Conservation (phyloP, 2,888 invertebrate genomes). For the Drosophila tripunctata region DNA sequence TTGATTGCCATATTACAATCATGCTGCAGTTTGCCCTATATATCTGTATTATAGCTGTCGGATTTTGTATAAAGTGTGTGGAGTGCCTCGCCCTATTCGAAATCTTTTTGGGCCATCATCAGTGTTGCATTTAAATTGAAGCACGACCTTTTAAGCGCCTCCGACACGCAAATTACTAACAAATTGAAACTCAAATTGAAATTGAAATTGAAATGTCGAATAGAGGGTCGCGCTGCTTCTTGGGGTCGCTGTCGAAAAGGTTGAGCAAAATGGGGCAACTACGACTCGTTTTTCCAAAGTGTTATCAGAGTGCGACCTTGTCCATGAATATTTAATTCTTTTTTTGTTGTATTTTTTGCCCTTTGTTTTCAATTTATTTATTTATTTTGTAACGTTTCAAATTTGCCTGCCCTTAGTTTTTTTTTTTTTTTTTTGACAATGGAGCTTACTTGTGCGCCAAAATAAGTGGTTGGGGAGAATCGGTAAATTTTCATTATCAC, state of each 20-base stretch:
- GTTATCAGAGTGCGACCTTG: constrained; percentile 49
- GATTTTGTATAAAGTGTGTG: no score
- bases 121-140: constrained; percentile 35
- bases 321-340: constrained; percentile 54
- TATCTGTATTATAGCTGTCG: constrained; percentile 11
- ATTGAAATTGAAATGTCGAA: constrained; percentile 30
- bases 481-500: constrained; percentile 55
- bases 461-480: neutral
- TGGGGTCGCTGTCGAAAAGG: constrained; percentile 11
- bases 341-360: no score
- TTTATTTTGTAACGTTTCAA: constrained; percentile 14
- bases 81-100: neutral
- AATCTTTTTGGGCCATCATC: constrained; percentile 25
- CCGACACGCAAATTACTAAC: constrained; percentile 49
- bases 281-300: constrained; percentile 2
- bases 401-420: constrained; percentile 22
- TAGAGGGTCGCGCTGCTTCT: neutral
- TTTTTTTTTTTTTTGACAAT: constrained; percentile 36
- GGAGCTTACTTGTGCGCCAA: constrained; percentile 25
- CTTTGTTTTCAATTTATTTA: constrained; percentile 13
- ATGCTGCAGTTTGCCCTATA: neutral
- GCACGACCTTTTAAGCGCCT: constrained; percentile 40
- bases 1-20: neutral
- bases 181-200: constrained; percentile 55
- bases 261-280: neutral